Conservation (phyloP, 2,113 vertebrate species). For the Podarcis raffonei region DNA sequence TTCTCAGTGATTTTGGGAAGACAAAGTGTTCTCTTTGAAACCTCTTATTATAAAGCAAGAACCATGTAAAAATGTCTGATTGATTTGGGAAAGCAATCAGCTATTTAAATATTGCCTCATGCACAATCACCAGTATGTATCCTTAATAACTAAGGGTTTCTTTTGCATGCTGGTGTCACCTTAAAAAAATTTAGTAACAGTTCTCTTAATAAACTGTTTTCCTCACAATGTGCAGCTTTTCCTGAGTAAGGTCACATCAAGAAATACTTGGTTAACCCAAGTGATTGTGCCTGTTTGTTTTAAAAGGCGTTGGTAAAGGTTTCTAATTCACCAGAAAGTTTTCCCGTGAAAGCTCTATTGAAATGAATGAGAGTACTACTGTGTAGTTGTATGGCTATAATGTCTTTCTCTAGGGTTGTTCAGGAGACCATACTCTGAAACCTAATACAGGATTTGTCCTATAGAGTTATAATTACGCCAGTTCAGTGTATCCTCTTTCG, state of each 20-base stretch:
- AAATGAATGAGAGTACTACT: not conserved
- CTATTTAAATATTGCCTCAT: not conserved
- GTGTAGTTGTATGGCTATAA: not conserved
- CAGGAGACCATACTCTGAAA: not conserved
- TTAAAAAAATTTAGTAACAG: not conserved
- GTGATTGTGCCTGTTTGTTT: constrained; percentile 16
- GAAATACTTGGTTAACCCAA: not conserved
- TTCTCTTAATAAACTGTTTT: not conserved
- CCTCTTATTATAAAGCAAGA: not conserved
- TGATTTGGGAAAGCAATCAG: not conserved
- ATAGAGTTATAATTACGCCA: constrained; percentile 34
- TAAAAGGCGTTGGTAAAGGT: constrained; percentile 8
- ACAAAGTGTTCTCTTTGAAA: not conserved
- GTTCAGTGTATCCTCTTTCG: constrained; percentile 61
- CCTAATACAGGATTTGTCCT: not conserved
- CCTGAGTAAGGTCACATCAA: not conserved
- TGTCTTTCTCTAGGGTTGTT: not conserved
- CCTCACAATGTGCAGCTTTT: constrained; percentile 14
- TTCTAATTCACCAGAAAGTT: constrained; percentile 40
- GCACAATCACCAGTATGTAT: not conserved
- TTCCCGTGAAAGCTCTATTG: not conserved
- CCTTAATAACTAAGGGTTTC: not conserved
- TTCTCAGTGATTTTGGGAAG: not conserved
- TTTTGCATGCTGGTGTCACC: not conserved
- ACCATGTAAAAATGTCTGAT: not conserved